Base-by-base conservation (phyloP, 2,113 vertebrate genomes). In the Oncorhynchus mykiss region DNA sequence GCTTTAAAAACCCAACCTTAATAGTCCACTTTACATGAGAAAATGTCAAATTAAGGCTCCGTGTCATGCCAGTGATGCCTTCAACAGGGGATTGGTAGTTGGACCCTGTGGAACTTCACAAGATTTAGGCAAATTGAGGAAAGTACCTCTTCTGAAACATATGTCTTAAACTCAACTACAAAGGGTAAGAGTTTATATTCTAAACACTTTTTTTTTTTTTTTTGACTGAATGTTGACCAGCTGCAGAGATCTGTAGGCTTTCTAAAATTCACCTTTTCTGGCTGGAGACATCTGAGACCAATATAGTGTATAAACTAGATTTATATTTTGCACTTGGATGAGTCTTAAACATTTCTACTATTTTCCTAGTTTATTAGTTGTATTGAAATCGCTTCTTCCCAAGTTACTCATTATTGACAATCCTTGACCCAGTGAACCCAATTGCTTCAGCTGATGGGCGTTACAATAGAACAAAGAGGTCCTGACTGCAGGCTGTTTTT, bases 211-310 rank as follows among this genome's bases (percentile, higher is more conserved):
- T 39, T 39, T 75, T 0, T 29, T 29, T 25, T 29, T 29, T 31
- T 69, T 64, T 71, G 34, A 62, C 48, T 88, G 90, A 88, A 90
- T 91, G 90, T 92, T 91, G 88, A 67, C 79, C 89, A 83, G 83
- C 71, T 86, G 82, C 59, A 82, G 72, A 25, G 14, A 27, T 57
- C 54, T 14, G 54, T 20, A 57, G 54, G 18, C 54, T 57, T 57
- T 57, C 20, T 57, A 45, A 57, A 57, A 57, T 18, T 18, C 3
- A n/a, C 16, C 7, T 2, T 39, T 18, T 7, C 31, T 9, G 7
- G 18, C 3, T 4, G 13, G 6, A 12, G 16, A 45, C 39, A 45
- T n/a, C 31, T 22, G 3, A 4, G 5, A 8, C 39, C 1, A 39
- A 9, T 16, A 13, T 2, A 5, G 14, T 3, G 34, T 31, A 69